A percentile compares a stretch with the other conserved stretches of the same genome.
Evolutionary conservation across 2,113 vertebrate species (phyloP).

Genomic region (Alaudala cheleensis): DNA sequence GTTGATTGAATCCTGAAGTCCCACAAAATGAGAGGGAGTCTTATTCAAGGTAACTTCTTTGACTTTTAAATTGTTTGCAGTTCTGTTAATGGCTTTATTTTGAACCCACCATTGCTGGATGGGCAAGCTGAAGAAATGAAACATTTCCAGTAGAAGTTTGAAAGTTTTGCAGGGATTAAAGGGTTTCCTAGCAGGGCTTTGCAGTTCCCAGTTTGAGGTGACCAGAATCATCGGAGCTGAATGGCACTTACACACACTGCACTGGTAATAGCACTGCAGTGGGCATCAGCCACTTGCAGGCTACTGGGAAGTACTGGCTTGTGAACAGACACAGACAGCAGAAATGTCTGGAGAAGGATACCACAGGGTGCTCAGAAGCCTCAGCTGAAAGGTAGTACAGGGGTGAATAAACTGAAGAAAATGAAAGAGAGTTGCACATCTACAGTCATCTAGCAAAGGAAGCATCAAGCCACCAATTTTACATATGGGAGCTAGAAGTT

Average conservation of each 20-base stretch:
- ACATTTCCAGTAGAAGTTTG: neutral
- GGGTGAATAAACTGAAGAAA: neutral
- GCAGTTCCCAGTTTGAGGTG: neutral
- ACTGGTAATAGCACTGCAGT: neutral
- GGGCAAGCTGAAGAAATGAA: neutral
- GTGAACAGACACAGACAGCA: neutral
- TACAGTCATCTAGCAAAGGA: neutral
- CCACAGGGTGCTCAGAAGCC: neutral
- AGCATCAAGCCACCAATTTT: accelerated
- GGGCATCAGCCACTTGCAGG: neutral
- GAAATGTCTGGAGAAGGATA: neutral
- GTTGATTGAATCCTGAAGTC: neutral
- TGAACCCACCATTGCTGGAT: neutral
- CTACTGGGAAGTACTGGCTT: neutral
- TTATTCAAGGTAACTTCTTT: neutral
- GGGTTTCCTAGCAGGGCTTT: neutral
- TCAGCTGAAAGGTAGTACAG: neutral
- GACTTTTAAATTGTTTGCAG: neutral
- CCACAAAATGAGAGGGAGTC: neutral
- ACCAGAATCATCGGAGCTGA: neutral
- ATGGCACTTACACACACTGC: neutral
- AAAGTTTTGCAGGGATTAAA: neutral
- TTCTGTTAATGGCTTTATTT: neutral
- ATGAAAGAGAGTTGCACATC: neutral
- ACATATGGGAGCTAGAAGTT: neutral